phyloP scores from a whole-genome alignment of 2,797 vertebrate species.

The Dromococcyx pavoninus region DNA sequence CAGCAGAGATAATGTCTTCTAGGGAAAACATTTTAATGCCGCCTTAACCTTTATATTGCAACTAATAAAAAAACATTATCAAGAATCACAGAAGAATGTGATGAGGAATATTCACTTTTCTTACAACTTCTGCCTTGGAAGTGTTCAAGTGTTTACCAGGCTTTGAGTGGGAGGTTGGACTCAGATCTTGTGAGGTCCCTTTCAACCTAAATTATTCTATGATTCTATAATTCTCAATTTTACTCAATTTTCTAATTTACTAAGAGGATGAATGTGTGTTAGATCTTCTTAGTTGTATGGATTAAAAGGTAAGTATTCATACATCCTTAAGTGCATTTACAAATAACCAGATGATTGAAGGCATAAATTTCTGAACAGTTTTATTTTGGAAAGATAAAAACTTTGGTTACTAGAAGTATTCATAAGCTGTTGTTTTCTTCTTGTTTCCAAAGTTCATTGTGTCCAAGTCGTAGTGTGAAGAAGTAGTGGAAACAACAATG shows the following conservation, averaged over 20 bases:
- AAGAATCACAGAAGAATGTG: background rate
- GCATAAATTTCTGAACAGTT: no score
- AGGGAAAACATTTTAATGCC: background rate
- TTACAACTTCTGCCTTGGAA: background rate
- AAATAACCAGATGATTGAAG: background rate
- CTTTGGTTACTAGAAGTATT: background rate
- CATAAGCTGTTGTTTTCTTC: background rate
- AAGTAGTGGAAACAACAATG: background rate
- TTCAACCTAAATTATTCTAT: background rate
- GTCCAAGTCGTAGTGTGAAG: background rate
- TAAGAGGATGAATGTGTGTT: background rate
- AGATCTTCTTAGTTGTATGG: background rate
- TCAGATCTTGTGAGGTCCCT: background rate
- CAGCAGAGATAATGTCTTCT: background rate
- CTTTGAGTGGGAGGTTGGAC: background rate
- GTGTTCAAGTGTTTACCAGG: background rate
- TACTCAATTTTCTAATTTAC: background rate
- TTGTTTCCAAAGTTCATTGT: background rate
- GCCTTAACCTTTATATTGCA: background rate
- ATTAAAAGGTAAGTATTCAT: background rate
- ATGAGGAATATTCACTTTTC: background rate
- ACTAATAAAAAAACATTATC: background rate
- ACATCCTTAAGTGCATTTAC: background rate
- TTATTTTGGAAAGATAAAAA: no score
- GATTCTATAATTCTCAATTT: background rate